Percentiles rank a stretch among this genome's conserved stretches.
These are phyloP conservation scores for Tenodera sinensis DNA, from an alignment of 2,888 invertebrate species.

Conservation along the genomic window DNA sequence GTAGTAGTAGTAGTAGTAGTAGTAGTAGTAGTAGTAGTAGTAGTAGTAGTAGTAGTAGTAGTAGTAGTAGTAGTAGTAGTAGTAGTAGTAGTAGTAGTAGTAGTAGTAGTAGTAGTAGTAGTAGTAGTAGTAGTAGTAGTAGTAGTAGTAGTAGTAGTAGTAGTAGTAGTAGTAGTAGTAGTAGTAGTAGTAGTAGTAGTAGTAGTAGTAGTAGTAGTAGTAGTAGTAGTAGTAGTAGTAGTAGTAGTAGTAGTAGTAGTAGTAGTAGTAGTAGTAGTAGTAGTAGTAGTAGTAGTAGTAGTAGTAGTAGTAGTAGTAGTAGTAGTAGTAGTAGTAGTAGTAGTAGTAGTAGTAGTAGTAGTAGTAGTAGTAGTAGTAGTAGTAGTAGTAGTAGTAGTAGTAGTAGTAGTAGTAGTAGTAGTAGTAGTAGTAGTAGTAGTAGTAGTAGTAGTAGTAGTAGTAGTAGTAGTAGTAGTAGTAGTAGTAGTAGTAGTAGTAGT, in stretches of 20 bases:
- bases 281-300: not conserved
- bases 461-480: too few relatives aligned
- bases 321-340: not conserved
- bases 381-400: too few relatives aligned
- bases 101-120: not conserved
- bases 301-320: not conserved
- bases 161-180: not conserved
- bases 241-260: not conserved
- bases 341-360: not conserved
- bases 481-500: too few relatives aligned
- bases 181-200: not conserved
- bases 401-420: too few relatives aligned
- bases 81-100: not conserved
- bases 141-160: not conserved
- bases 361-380: too few relatives aligned
- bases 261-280: not conserved
- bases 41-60: too few relatives aligned
- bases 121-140: not conserved
- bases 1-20: too few relatives aligned
- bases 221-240: not conserved
- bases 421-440: too few relatives aligned
- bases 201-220: not conserved
- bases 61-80: slow-evolving; percentile 12
- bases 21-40: too few relatives aligned
- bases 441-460: too few relatives aligned